phyloP scores from a whole-genome alignment of 2,113 vertebrate genomes.

The Melanocharis versteri region DNA sequence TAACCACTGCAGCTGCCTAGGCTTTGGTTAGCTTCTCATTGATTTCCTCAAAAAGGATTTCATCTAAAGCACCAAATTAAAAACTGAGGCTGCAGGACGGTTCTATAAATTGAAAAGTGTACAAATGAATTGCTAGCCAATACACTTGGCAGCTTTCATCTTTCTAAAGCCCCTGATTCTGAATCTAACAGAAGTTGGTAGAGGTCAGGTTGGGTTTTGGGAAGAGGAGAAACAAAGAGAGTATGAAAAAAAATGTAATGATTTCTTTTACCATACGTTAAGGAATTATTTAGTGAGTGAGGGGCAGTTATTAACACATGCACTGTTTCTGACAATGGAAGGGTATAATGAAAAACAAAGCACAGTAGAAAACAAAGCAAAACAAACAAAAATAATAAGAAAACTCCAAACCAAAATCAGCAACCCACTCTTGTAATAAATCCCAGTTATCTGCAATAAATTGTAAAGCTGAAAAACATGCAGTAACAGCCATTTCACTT shows the following conservation, averaged over 20 bases:
- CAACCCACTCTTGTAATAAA: not conserved
- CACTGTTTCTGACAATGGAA: not conserved
- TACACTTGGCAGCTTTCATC: conserved; percentile 35
- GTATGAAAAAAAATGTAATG: not conserved
- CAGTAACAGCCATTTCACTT: not conserved
- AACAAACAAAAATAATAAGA: not conserved
- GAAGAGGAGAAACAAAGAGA: not conserved
- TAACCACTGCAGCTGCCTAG: conserved; percentile 38
- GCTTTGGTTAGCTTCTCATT: conserved; percentile 61
- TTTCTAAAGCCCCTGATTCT: not conserved
- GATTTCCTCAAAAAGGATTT: conserved; percentile 64
- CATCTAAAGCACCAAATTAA: conserved; percentile 61
- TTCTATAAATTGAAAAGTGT: conserved; percentile 60
- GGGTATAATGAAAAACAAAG: not conserved
- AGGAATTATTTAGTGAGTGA: not conserved
- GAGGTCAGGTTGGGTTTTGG: not conserved
- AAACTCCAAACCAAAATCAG: not conserved
- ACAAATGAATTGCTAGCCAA: conserved; percentile 49
- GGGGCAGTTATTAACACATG: not conserved
- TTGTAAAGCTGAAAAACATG: not conserved
- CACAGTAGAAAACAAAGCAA: not conserved
- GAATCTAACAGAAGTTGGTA: not conserved
- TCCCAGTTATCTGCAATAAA: not conserved
- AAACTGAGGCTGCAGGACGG: conserved; percentile 20
- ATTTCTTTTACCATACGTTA: not conserved